phyloP scores from a whole-genome alignment of 2,113 vertebrate genomes.

The Peucedramus taeniatus region DNA sequence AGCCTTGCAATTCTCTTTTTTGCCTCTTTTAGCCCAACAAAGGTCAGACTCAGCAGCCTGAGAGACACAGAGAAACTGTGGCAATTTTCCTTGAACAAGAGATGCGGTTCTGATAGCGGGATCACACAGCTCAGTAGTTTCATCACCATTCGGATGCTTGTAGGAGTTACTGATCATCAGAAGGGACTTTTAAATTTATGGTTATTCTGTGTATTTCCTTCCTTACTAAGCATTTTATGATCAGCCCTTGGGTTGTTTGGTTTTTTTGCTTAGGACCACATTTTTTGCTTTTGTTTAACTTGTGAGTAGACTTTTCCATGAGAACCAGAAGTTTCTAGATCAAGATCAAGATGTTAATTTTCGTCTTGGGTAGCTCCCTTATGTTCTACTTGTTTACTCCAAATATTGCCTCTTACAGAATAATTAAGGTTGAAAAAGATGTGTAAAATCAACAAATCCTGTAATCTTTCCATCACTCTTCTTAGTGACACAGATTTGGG shows the following conservation, averaged over 20 bases:
- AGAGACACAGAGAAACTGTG: not conserved
- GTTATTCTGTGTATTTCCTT: not conserved
- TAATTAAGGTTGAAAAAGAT: not conserved
- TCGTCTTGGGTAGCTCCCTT: not conserved
- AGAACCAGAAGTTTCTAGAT: not conserved
- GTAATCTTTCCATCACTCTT: not conserved
- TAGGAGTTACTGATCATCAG: conserved; percentile 10
- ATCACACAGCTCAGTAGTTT: not conserved
- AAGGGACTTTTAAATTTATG: conserved; percentile 6
- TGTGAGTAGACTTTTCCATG: not conserved
- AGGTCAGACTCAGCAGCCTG: not conserved
- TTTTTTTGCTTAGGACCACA: not conserved
- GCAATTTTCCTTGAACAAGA: not conserved
- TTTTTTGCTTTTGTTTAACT: not conserved
- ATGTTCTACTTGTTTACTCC: not conserved
- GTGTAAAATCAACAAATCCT: not conserved
- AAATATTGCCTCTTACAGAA: not conserved
- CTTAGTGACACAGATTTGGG: not conserved
- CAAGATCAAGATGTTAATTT: not conserved
- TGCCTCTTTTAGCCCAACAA: not conserved
- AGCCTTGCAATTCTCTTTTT: not conserved
- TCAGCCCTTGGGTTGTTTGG: not conserved
- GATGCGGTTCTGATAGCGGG: not conserved
- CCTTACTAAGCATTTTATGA: not conserved
- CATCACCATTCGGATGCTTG: not conserved